These are phyloP conservation scores for Xenotilapia longispinis DNA, from an alignment of 2,113 vertebrate species.

Conservation along the genomic window DNA sequence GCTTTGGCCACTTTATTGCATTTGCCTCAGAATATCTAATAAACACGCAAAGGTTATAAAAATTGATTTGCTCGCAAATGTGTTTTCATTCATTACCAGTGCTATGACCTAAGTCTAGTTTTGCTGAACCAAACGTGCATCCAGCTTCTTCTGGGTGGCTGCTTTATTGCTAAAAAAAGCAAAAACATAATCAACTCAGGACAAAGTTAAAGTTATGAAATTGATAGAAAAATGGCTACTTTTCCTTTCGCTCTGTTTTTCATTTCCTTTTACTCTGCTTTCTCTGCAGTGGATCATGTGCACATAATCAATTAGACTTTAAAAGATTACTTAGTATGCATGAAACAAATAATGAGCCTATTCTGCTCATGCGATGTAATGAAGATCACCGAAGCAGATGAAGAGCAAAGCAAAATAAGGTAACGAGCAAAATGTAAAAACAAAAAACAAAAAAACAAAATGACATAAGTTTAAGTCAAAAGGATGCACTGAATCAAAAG, in stretches of 20 bases:
- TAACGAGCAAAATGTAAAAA: not conserved
- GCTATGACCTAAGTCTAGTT: slow-evolving; percentile 54
- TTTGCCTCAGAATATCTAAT: slow-evolving; percentile 64
- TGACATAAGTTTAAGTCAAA: not conserved
- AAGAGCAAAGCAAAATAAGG: not conserved
- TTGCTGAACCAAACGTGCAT: slow-evolving; percentile 5
- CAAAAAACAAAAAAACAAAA: not conserved
- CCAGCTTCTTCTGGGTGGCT: slow-evolving; percentile 7
- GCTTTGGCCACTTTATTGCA: slow-evolving; percentile 62
- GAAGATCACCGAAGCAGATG: not conserved
- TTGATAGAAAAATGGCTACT: not conserved
- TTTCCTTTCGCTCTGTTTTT: not conserved
- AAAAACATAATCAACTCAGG: not conserved
- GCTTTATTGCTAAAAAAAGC: not conserved
- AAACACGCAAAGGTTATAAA: slow-evolving; percentile 69
- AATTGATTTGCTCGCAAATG: slow-evolving; percentile 64
- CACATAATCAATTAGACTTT: not conserved
- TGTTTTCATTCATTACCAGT: slow-evolving; percentile 60
- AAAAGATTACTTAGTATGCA: not conserved
- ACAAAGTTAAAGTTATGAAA: not conserved
- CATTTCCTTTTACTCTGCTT: not conserved
- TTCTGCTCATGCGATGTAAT: not conserved
- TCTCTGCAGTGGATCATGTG: not conserved
- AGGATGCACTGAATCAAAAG: not conserved
- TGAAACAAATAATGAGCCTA: not conserved